Percentiles rank a stretch among this genome's conserved stretches.
These are phyloP conservation scores for Epistrophe eligans DNA, from an alignment of 2,888 invertebrate genomes.

Conservation along the genomic window DNA sequence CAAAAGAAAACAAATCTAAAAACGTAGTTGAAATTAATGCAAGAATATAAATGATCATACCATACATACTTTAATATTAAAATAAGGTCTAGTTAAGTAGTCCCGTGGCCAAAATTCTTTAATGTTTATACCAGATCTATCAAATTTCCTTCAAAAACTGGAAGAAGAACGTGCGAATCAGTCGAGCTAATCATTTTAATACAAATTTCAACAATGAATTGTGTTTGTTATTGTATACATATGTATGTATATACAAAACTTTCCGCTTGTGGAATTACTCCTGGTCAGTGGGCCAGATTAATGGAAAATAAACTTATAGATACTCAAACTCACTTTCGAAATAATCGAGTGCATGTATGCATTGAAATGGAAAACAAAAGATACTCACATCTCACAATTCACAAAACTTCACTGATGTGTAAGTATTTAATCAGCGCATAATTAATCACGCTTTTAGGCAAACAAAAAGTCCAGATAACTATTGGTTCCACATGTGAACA, in stretches of 20 bases:
- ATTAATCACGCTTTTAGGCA: slow-evolving; percentile 30
- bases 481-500: slow-evolving; percentile 15
- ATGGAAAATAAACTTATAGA: not conserved
- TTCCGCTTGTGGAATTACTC: not conserved
- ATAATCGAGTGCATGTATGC: slow-evolving; percentile 43
- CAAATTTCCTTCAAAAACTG: not conserved
- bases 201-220: not conserved
- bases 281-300: slow-evolving; percentile 41
- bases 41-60: too few relatives aligned
- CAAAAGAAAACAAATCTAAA: too few relatives aligned
- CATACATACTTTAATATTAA: too few relatives aligned
- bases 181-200: not conserved
- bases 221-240: too few relatives aligned
- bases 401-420: slow-evolving; percentile 23
- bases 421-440: slow-evolving; percentile 51
- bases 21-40: too few relatives aligned
- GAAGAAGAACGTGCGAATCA: not conserved
- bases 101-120: too few relatives aligned
- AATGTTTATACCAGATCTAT: not conserved
- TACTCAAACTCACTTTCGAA: slow-evolving; percentile 34
- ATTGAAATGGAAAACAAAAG: slow-evolving; percentile 43
- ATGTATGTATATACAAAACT: not conserved
- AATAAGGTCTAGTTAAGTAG: too few relatives aligned
- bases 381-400: too few relatives aligned
- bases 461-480: slow-evolving; percentile 15